These are phyloP conservation scores for Calonectris borealis DNA, from an alignment of 2,113 vertebrate species.

Conservation along the genomic window DNA sequence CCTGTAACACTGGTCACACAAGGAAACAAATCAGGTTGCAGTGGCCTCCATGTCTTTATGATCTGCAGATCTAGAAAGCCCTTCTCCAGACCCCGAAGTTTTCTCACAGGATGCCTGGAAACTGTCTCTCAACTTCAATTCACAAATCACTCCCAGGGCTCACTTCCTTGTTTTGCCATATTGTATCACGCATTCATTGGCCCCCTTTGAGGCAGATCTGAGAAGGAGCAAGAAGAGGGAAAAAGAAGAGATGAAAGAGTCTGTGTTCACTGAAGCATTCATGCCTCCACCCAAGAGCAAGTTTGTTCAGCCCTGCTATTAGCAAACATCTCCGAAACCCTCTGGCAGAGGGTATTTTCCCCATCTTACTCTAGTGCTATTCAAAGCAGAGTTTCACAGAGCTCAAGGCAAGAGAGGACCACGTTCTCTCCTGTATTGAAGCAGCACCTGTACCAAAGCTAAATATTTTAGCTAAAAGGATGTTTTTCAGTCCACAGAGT, in stretches of 20 bases:
- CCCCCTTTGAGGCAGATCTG: not conserved
- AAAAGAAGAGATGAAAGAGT: not conserved
- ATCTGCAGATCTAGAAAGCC: not conserved
- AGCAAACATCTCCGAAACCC: not conserved
- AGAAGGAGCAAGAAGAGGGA: not conserved
- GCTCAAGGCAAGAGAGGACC: not conserved
- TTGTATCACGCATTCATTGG: not conserved
- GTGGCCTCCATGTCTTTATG: not conserved
- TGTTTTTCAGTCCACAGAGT: not conserved
- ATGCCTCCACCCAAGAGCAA: not conserved
- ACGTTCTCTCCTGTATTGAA: not conserved
- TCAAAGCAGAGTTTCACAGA: not conserved
- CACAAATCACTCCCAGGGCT: not conserved
- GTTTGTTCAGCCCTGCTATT: not conserved
- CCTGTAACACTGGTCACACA: not conserved
- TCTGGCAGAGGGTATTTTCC: not conserved
- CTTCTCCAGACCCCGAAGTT: not conserved
- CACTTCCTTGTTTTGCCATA: not conserved
- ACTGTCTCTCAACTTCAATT: not conserved
- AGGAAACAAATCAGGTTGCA: not conserved
- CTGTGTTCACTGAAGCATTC: not conserved
- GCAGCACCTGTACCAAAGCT: not conserved
- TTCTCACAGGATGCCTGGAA: not conserved
- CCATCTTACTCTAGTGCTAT: not conserved
- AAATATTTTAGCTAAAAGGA: not conserved